Evolutionary conservation across 2,888 invertebrate genomes (phyloP).

Genomic region (Sphaerophoria taeniata): DNA sequence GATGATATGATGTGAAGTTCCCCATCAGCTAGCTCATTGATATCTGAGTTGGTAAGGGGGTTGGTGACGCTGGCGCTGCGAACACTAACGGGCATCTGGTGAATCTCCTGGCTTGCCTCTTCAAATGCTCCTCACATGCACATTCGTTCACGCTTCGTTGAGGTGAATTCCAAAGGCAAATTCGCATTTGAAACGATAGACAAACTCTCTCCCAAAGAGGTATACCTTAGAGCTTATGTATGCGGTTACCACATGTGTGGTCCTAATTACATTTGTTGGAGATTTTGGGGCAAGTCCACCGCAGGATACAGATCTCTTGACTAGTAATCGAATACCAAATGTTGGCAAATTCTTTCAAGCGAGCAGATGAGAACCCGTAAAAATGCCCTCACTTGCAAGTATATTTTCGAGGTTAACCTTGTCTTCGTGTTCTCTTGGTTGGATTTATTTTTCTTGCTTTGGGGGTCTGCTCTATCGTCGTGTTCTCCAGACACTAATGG

Average conservation of each 20-base stretch:
- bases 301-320: conserved; percentile 62
- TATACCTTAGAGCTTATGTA: conserved; percentile 43
- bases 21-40: conserved; percentile 40
- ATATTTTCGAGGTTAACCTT: conserved; percentile 16
- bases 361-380: conserved; percentile 20
- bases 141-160: conserved; percentile 66
- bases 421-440: conserved; percentile 25
- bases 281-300: conserved; percentile 63
- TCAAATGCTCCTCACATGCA: conserved; percentile 53
- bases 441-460: conserved; percentile 10
- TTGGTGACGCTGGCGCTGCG: not conserved
- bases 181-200: conserved; percentile 51
- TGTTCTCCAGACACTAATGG: conserved; percentile 36
- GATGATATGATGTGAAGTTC: conserved; percentile 43
- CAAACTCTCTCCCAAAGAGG: not conserved
- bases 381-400: conserved; percentile 24
- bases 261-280: conserved; percentile 72
- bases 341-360: conserved; percentile 49
- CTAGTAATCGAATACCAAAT: conserved; percentile 70
- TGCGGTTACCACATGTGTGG: conserved; percentile 68
- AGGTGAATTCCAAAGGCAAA: conserved; percentile 66
- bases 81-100: conserved; percentile 33
- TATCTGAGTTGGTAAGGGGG: conserved; percentile 15
- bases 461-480: not conserved
- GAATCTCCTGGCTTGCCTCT: conserved; percentile 27